Evolutionary conservation across 2,888 invertebrate genomes (phyloP), one percentile per base, ranked within the genome.

Genomic region (Pollenia griseotomentosa): DNA sequence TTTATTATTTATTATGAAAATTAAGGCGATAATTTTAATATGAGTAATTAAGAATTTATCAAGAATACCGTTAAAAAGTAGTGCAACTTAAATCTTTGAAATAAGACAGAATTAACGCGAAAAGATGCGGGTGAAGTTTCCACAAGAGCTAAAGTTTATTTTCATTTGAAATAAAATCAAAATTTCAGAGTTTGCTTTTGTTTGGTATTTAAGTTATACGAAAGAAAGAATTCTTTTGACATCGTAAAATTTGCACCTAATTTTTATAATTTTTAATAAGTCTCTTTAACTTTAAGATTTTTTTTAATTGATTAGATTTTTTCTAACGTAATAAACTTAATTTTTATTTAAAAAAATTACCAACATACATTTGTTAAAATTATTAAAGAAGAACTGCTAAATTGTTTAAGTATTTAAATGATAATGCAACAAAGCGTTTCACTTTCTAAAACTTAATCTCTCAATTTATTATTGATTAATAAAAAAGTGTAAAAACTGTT

Each of bases 11-110:
- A 48, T 65, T 33, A 77, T 55, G 53, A 83, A 77, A 61, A 65
- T 70, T 33, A 33, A 77, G 71, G 71, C 40, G 71, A 77, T 77
- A 77, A 48, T 78, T 83, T 70, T 68, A 57, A 53, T 79, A 73
- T 73, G 83, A 84, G 57, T 79, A 79, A 73, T 79, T 79, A 73
- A 82, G 55, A 77, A 33, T 16, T 84, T 73, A 79, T 79, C 83
- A 73, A 44, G 65, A 68, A 40, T 66, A 19, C n/a, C 40, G n/a
- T 53, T 68, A 23, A 42, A 66, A 75, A 44, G 33, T 44, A 70
- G 33, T 16, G 16, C 2, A 71, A 14, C 6, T 73, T 2, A 46
- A 73, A 73, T 55, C 12, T 51, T 33, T 53, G 5, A 40, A 1
- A 33, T 10, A 14, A 2, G 23, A 59, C 71, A 63, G 53, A 80